Evolutionary conservation across 2,888 invertebrate genomes (phyloP).

Genomic region (Ochropacha duplaris): DNA sequence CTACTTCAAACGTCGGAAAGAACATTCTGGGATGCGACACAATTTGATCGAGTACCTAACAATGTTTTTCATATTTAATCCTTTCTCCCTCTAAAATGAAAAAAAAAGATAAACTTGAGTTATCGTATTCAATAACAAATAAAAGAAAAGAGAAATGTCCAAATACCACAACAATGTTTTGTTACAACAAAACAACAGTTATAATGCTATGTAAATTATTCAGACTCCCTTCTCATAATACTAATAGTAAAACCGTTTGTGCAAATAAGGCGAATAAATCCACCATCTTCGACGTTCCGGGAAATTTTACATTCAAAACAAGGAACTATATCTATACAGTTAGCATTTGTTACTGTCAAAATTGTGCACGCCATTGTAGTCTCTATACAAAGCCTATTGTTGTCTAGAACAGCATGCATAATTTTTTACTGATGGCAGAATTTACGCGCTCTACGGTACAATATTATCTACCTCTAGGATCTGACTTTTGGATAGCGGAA

Average conservation of each 20-base stretch:
- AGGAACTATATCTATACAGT: neutral
- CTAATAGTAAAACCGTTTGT: constrained; percentile 3
- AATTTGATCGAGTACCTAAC: too few species aligned
- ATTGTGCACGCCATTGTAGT: neutral
- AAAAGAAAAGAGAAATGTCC: constrained; percentile 4
- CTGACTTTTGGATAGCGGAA: constrained; percentile 2
- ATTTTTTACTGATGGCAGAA: neutral
- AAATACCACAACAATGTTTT: constrained; percentile 10
- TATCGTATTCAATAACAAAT: neutral
- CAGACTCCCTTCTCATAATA: constrained; percentile 6
- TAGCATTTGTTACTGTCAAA: neutral
- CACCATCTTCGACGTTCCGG: constrained; percentile 9
- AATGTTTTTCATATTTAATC: too few species aligned
- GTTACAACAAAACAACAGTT: constrained; percentile 10
- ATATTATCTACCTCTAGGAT: constrained; percentile 3
- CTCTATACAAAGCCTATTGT: neutral
- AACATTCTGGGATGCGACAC: too few species aligned
- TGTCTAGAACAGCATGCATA: neutral
- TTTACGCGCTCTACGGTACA: constrained; percentile 1
- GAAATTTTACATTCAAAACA: constrained; percentile 20
- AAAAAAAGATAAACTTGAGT: too few species aligned
- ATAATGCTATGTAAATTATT: constrained; percentile 32
- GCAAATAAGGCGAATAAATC: constrained; percentile 11
- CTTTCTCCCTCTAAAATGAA: too few species aligned
- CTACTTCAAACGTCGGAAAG: too few species aligned